Evolutionary conservation across 1,140 invertebrate genomes (phyloP).

Genomic region (Drosophila melanogaster): Release_6_plus_ISO1_MT NT_033779.5:1482001-1482500

Average conservation of each 20-base stretch:
- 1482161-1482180: neutral
- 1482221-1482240: neutral
- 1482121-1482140: too few relatives aligned
- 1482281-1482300: neutral
- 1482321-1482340: constrained; percentile 12
- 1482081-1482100: neutral
- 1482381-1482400: constrained; percentile 45
- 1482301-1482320: constrained; percentile 8
- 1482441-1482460: constrained; percentile 31
- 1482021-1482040: constrained; percentile 7
- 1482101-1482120: too few relatives aligned
- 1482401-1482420: constrained; percentile 39
- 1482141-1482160: too few relatives aligned
- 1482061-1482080: constrained; percentile 4
- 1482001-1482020: constrained; percentile 34
- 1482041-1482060: neutral
- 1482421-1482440: constrained; percentile 27
- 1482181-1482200: neutral
- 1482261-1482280: neutral
- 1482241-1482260: neutral
- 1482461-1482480: constrained; percentile 21
- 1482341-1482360: constrained; percentile 22
- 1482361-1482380: constrained; percentile 44
- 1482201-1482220: neutral
- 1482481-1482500: constrained; percentile 38